Evolutionary conservation across 1,140 invertebrate species (phyloP).

Genomic region (Drosophila malerkotliana): DNA sequence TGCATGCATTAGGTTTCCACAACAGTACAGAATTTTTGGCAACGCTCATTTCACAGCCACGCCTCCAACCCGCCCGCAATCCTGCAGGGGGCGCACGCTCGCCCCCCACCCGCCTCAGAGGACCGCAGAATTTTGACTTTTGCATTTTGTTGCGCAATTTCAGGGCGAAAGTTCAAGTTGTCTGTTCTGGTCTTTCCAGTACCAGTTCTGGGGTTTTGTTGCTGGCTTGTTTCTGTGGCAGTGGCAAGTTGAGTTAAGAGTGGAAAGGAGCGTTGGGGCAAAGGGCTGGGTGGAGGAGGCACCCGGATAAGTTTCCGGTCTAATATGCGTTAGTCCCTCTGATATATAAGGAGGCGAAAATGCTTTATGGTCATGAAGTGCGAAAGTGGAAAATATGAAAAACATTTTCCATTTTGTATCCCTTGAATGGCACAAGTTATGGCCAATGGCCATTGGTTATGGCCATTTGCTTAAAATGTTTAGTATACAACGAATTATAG

Average conservation of each 20-base stretch:
- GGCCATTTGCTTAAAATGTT: constrained; percentile 54
- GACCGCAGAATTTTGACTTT: constrained; percentile 71
- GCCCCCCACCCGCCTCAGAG: constrained; percentile 2
- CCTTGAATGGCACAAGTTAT: constrained; percentile 52
- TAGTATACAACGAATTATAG: constrained; percentile 25
- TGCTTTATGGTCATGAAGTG: constrained; percentile 81
- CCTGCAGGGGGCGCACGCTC: background rate
- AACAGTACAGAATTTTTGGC: constrained; percentile 72
- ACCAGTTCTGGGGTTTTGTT: constrained; percentile 33
- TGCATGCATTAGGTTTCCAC: constrained; percentile 80
- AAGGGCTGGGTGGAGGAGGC: background rate
- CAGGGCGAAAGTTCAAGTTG: constrained; percentile 77
- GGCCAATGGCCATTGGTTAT: constrained; percentile 52
- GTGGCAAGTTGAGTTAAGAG: constrained; percentile 13
- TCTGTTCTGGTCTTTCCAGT: constrained; percentile 24
- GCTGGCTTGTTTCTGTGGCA: constrained; percentile 11
- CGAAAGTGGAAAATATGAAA: constrained; percentile 78
- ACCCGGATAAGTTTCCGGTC: constrained; percentile 40
- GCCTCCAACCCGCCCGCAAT: constrained; percentile 17
- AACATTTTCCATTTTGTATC: constrained; percentile 60
- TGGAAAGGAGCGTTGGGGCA: background rate
- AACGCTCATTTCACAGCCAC: constrained; percentile 76
- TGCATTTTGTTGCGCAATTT: constrained; percentile 81
- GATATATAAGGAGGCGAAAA: constrained; percentile 55
- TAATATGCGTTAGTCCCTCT: constrained; percentile 66